These are phyloP conservation scores for Thelaira solivaga DNA, from an alignment of 2,888 invertebrate genomes.

Conservation along the genomic window DNA sequence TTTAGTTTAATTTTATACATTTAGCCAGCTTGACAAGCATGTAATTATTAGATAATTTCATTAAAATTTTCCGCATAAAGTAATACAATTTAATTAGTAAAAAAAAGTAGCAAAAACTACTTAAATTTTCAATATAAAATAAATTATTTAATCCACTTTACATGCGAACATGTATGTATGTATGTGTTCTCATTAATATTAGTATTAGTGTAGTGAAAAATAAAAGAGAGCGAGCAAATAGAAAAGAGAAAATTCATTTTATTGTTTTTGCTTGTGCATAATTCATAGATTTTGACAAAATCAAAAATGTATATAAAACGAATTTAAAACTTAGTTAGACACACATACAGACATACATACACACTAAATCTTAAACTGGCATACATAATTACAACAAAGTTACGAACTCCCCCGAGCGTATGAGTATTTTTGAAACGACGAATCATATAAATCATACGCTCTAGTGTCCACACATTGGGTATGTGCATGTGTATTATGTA, in stretches of 20 bases:
- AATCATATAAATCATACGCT: constrained; percentile 18
- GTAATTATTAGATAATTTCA: too few species aligned
- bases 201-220: too few species aligned
- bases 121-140: too few species aligned
- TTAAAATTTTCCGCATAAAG: too few species aligned
- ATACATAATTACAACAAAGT: background rate
- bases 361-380: background rate
- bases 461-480: background rate
- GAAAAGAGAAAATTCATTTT: background rate
- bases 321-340: background rate
- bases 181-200: background rate
- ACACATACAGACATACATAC: background rate
- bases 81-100: too few species aligned
- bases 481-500: background rate
- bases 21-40: too few species aligned
- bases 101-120: too few species aligned
- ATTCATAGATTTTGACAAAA: constrained; percentile 5
- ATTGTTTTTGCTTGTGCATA: background rate
- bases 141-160: too few species aligned
- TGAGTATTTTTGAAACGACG: constrained; percentile 1
- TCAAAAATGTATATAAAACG: background rate
- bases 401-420: constrained; percentile 29
- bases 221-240: background rate
- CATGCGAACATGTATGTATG: background rate
- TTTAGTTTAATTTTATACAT: too few species aligned